phyloP scores from a whole-genome alignment of 2,113 vertebrate genomes.

The Rana temporaria region DNA sequence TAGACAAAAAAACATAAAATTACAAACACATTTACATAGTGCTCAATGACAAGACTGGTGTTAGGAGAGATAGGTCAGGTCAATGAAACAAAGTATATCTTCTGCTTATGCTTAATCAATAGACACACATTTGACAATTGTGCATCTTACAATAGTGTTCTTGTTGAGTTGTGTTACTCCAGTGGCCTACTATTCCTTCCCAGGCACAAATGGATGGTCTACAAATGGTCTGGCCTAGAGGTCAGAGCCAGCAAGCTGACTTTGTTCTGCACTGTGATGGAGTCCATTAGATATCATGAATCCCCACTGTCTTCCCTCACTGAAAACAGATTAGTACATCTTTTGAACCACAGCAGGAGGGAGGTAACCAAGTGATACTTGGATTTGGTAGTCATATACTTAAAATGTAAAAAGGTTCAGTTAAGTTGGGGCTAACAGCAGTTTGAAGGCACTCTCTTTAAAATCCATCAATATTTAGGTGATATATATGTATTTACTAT shows the following conservation, averaged over 20 bases:
- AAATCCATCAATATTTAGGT: too few relatives aligned
- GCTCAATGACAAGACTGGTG: background rate
- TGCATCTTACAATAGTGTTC: slow-evolving; percentile 42
- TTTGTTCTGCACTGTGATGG: slow-evolving; percentile 36
- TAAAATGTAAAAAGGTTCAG: slow-evolving; percentile 14
- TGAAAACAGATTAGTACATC: slow-evolving; percentile 48
- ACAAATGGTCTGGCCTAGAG: slow-evolving; percentile 43
- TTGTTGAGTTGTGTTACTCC: slow-evolving; percentile 6
- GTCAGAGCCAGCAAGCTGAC: slow-evolving; percentile 36
- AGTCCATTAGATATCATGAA: slow-evolving; percentile 30
- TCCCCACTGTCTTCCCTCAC: slow-evolving; percentile 27
- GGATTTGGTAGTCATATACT: background rate
- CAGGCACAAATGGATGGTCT: slow-evolving; percentile 45
- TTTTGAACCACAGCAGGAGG: slow-evolving; percentile 40
- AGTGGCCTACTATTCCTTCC: slow-evolving; percentile 3
- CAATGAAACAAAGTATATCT: slow-evolving; percentile 50
- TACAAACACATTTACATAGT: too few relatives aligned
- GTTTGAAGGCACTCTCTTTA: too few relatives aligned
- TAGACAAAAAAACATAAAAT: too few relatives aligned
- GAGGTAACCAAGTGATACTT: background rate
- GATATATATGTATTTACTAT: too few relatives aligned
- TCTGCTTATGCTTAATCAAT: slow-evolving; percentile 41
- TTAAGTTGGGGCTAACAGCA: background rate
- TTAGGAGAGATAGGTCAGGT: slow-evolving; percentile 40
- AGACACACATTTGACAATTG: slow-evolving; percentile 49